A percentile compares a stretch with the other conserved stretches of the same genome.
Evolutionary conservation across 2,113 vertebrate genomes (phyloP).

Genomic region (Prionailurus bengalensis): DNA sequence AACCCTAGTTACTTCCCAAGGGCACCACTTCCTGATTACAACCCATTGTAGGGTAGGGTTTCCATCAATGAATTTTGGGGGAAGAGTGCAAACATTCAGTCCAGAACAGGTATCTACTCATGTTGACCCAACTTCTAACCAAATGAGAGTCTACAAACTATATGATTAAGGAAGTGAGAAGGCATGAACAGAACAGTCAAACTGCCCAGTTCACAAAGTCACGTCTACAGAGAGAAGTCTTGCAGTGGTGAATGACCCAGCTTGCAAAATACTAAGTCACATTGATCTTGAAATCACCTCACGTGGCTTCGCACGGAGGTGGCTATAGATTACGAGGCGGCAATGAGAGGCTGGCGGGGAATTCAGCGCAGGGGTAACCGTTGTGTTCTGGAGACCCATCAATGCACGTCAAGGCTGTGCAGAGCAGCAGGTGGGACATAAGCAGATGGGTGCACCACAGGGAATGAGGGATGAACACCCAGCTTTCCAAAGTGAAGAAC

Average conservation of each 20-base stretch:
- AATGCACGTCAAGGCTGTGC: too few relatives aligned
- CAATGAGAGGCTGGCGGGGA: not conserved
- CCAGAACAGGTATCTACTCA: too few relatives aligned
- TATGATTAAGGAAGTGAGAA: not conserved
- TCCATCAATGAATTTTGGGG: not conserved
- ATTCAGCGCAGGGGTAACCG: not conserved
- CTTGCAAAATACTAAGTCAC: not conserved
- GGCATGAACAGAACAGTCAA: not conserved
- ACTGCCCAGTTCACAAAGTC: not conserved
- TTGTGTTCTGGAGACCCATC: not conserved
- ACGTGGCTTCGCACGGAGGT: not conserved
- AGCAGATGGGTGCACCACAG: fast-evolving
- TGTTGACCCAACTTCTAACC: not conserved
- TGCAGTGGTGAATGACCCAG: not conserved
- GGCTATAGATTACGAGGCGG: too few relatives aligned
- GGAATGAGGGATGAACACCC: not conserved
- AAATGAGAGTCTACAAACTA: too few relatives aligned
- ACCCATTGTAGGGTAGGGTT: not conserved
- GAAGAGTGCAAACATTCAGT: not conserved
- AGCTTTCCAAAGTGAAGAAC: not conserved
- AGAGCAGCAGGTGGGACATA: too few relatives aligned
- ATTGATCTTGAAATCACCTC: not conserved
- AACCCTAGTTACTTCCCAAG: not conserved
- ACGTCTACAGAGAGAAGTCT: too few relatives aligned
- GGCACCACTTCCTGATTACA: not conserved